These are phyloP conservation scores for Parelbella ahira DNA, from an alignment of 2,888 invertebrate genomes.

Conservation along the genomic window DNA sequence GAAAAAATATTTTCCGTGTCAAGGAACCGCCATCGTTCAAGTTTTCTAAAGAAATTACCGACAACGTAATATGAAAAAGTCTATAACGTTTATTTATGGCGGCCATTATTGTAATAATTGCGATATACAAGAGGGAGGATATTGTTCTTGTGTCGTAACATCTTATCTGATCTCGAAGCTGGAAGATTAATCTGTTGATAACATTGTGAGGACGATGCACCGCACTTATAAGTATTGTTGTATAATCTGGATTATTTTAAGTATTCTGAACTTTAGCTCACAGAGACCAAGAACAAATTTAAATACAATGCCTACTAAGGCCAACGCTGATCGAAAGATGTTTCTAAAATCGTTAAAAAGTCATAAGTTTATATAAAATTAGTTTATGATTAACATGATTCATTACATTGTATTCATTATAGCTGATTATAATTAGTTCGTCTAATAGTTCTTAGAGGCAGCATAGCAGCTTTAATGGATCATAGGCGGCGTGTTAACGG, in stretches of 20 bases:
- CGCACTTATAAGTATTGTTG: constrained; percentile 17
- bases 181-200: constrained; percentile 31
- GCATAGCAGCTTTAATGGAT: too few species aligned
- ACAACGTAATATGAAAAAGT: constrained; percentile 23
- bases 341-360: too few species aligned
- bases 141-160: constrained; percentile 37
- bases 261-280: neutral
- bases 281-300: neutral
- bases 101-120: constrained; percentile 25
- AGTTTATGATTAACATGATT: too few species aligned
- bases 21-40: constrained; percentile 10
- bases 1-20: too few species aligned
- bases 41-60: constrained; percentile 23
- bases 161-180: constrained; percentile 42
- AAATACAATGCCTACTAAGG: too few species aligned
- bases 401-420: too few species aligned
- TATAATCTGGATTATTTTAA: constrained; percentile 7
- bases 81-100: constrained; percentile 24
- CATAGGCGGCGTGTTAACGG: too few species aligned
- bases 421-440: too few species aligned
- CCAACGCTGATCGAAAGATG: too few species aligned
- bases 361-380: too few species aligned
- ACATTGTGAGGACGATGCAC: constrained; percentile 43
- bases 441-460: too few species aligned
- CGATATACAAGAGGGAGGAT: constrained; percentile 32